Conservation (phyloP, 2,113 vertebrate genomes). For the Cyanistes caeruleus region DNA sequence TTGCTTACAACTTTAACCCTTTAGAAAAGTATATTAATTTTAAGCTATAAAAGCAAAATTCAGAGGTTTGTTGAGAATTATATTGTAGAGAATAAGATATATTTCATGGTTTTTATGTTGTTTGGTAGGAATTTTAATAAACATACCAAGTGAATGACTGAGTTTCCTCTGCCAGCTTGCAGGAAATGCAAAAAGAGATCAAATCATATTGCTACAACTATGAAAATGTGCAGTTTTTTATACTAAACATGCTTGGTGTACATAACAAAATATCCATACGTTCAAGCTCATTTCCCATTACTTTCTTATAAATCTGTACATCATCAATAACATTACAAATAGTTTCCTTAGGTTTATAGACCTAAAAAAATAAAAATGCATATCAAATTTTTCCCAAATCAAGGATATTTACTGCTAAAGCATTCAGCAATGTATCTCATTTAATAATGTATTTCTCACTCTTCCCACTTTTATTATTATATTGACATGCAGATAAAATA, state of each 20-base stretch:
- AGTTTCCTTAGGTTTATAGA: constrained; percentile 3
- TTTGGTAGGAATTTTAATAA: constrained; percentile 52
- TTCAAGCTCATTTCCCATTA: background rate
- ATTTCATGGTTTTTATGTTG: background rate
- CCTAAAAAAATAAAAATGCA: background rate
- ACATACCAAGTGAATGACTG: constrained; percentile 12
- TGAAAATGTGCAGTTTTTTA: background rate
- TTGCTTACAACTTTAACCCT: constrained; percentile 19
- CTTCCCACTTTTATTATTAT: constrained; percentile 26
- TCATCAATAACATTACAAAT: background rate
- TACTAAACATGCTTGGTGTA: background rate
- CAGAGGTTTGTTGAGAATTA: background rate
- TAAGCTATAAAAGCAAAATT: background rate
- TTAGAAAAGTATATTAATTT: constrained; percentile 5
- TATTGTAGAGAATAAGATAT: background rate
- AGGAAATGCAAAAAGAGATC: background rate
- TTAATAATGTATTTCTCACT: background rate
- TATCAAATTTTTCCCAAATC: background rate
- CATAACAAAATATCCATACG: background rate
- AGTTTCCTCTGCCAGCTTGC: background rate
- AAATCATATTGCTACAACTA: background rate
- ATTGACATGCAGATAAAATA: constrained; percentile 22
- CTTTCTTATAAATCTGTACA: background rate
- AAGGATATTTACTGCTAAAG: background rate
- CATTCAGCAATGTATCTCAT: background rate